Evolutionary conservation across 2,113 vertebrate species (phyloP).

Genomic region (Dicerorhinus sumatrensis): DNA sequence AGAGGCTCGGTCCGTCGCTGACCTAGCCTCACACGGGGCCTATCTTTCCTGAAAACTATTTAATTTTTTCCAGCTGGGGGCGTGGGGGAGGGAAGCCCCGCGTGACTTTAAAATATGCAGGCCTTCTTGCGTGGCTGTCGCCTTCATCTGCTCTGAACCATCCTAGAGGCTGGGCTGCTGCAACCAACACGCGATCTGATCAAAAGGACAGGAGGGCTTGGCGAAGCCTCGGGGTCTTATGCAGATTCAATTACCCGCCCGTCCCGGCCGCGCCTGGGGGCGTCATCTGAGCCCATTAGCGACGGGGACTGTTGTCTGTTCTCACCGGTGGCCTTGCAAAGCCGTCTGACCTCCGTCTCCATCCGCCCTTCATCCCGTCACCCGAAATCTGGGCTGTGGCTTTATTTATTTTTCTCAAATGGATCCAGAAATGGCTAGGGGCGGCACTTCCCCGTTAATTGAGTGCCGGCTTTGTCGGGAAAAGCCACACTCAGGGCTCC

Average conservation of each 20-base stretch:
- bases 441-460: not conserved
- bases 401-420: constrained; percentile 52
- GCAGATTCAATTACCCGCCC: not conserved
- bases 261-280: not conserved
- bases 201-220: not conserved
- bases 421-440: not conserved
- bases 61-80: not conserved
- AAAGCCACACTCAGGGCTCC: constrained; percentile 62
- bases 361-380: not conserved
- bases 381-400: not conserved
- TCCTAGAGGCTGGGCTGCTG: rapidly evolving
- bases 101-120: not conserved
- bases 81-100: not conserved
- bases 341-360: not conserved
- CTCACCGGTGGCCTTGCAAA: not conserved
- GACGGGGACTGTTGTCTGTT: not conserved
- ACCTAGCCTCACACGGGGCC: not conserved
- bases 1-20: not conserved
- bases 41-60: not conserved
- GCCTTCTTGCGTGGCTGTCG: not conserved
- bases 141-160: not conserved
- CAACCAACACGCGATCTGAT: not conserved
- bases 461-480: constrained; percentile 54
- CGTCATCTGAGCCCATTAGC: not conserved
- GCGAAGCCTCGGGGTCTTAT: not conserved